Evolutionary conservation across 2,888 invertebrate species (phyloP).

Genomic region (Papilio protenor): DNA sequence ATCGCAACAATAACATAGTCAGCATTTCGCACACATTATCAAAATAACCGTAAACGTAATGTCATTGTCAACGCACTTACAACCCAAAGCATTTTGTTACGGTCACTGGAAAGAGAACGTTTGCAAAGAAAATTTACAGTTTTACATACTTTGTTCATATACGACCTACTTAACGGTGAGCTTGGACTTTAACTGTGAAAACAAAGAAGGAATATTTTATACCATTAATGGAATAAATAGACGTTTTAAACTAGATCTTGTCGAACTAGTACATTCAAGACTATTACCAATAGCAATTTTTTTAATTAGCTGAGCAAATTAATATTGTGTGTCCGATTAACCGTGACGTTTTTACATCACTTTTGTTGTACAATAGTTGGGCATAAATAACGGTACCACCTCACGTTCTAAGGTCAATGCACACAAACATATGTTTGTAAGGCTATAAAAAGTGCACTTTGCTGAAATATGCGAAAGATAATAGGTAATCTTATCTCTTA

Average conservation of each 20-base stretch:
- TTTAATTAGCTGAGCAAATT: background rate
- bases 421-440: background rate
- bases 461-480: slow-evolving; percentile 33
- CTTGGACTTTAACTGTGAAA: background rate
- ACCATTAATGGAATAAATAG: background rate
- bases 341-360: background rate
- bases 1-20: slow-evolving; percentile 43
- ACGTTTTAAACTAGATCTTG: background rate
- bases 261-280: background rate
- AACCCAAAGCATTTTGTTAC: slow-evolving; percentile 47
- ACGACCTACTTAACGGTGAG: slow-evolving; percentile 26
- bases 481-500: slow-evolving; percentile 17
- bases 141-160: slow-evolving; percentile 36
- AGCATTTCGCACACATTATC: slow-evolving; percentile 53
- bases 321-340: slow-evolving; percentile 17
- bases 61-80: slow-evolving; percentile 58
- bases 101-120: slow-evolving; percentile 21
- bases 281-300: background rate
- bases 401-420: slow-evolving; percentile 21
- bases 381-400: slow-evolving; percentile 40
- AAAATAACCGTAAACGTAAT: slow-evolving; percentile 58
- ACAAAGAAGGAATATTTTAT: background rate
- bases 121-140: slow-evolving; percentile 16
- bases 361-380: slow-evolving; percentile 16
- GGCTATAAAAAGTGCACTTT: slow-evolving; percentile 1